Conservation (phyloP, 2,888 invertebrate species). For the Meta bourneti region DNA sequence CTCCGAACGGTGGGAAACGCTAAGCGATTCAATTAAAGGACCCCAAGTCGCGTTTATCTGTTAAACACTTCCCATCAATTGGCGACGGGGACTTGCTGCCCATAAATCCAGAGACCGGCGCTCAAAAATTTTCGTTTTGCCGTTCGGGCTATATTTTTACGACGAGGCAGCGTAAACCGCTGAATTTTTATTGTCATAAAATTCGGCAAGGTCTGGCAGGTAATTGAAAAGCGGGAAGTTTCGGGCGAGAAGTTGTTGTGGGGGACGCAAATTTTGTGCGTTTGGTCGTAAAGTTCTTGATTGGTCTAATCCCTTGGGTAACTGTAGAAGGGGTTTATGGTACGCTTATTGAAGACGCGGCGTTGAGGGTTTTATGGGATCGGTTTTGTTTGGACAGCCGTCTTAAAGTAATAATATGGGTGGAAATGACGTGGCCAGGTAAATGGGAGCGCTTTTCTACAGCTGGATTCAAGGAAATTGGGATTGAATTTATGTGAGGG, state of each 20-base stretch:
- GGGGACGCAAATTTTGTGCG: constrained; percentile 21
- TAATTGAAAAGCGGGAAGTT: constrained; percentile 61
- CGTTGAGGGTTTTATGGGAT: constrained; percentile 18
- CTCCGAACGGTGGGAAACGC: constrained; percentile 24
- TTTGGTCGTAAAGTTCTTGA: constrained; percentile 59
- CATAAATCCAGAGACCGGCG: not conserved
- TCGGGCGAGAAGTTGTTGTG: constrained; percentile 41
- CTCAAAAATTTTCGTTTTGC: not conserved
- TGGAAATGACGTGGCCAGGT: not conserved
- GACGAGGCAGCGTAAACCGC: constrained; percentile 57
- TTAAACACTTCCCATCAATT: constrained; percentile 40
- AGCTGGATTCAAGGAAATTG: too few relatives aligned
- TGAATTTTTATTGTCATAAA: constrained; percentile 62
- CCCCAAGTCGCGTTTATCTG: constrained; percentile 13
- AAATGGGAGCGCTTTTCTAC: not conserved
- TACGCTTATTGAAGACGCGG: constrained; percentile 2
- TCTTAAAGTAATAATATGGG: not conserved
- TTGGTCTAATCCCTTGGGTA: constrained; percentile 58
- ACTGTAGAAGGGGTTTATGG: constrained; percentile 39
- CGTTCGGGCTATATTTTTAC: constrained; percentile 35
- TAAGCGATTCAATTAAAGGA: constrained; percentile 70
- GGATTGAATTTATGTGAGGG: too few relatives aligned
- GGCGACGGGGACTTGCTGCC: not conserved
- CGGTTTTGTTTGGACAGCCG: constrained; percentile 25
- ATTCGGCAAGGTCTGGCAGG: constrained; percentile 22